Evolutionary conservation across 2,113 vertebrate species (phyloP), one percentile per base, ranked within the genome.

Genomic region (Chlamydotis undulata): DNA sequence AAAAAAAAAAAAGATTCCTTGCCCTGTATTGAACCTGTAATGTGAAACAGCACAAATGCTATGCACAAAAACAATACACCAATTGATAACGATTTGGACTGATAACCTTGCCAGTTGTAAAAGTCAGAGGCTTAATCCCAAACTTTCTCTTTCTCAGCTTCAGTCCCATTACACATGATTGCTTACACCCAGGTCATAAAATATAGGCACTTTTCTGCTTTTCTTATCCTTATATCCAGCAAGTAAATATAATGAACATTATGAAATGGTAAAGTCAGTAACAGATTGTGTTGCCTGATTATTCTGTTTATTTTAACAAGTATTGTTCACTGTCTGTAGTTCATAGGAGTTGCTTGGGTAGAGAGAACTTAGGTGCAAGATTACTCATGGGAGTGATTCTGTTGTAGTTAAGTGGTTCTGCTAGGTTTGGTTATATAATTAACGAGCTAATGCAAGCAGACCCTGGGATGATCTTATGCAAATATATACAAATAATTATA

Each of bases 261-360:
- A 10, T 19, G 14, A 76, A 68, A 37, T 28, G 14, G 1, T 37
- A 14, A 82, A 41, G 15, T 6, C 18, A 60, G 6, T 24, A 37
- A n/a, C 1, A 69, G 9, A 21, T 8, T 69, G 49, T 0, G 0
- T n/a, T 71, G 13, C 4, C 4, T n/a, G 33, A 50, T 60, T 64
- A 37, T 76, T 80, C 61, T 56, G 18, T 24, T 57, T 47, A 29
- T 77, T 94, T 77, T 89, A 24, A 19, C 4, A 37, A 23, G 7
- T 15, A 24, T 49, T 52, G 1, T 39, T 87, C n/a, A 24, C 49
- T 64, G 5, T 12, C n/a, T 57, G 33, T 52, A 19, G 8, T 35
- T 87, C 31, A 28, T 1, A 70, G 19, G 25, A 79, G 7, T 3
- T 53, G 9, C 4, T 37, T 53, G 63, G 43, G 73, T 14, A 57